Conservation (phyloP, 2,113 vertebrate species). For the Gallinago jamesoni region DNA sequence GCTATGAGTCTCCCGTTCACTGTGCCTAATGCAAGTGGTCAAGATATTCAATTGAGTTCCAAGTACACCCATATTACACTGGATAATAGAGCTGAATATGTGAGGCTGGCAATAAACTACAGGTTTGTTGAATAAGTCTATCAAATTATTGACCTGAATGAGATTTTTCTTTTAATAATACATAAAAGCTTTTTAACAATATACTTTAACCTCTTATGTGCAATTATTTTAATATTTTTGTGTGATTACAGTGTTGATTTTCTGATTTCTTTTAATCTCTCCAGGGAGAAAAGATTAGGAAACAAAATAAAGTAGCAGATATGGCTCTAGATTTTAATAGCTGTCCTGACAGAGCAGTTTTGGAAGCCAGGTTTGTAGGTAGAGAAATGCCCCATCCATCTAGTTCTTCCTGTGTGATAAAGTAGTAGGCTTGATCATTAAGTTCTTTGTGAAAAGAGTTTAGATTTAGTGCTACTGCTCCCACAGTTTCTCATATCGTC, state of each 20-base stretch:
- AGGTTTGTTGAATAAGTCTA: slow-evolving; percentile 75
- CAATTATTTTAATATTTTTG: background rate
- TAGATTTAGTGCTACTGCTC: background rate
- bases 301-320: background rate
- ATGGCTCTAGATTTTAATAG: background rate
- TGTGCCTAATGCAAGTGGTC: slow-evolving; percentile 94
- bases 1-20: slow-evolving; percentile 97
- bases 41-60: slow-evolving; percentile 96
- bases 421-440: background rate
- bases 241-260: background rate
- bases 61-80: slow-evolving; percentile 94
- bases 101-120: slow-evolving; percentile 95
- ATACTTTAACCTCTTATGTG: background rate
- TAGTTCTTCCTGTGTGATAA: background rate
- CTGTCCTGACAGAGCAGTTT: background rate
- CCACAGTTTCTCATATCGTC: background rate
- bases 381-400: background rate
- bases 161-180: background rate
- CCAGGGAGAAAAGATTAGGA: background rate
- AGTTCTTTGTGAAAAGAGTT: background rate
- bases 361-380: background rate
- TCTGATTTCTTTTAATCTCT: background rate
- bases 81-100: slow-evolving; percentile 94
- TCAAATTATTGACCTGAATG: background rate
- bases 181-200: background rate